phyloP scores from a whole-genome alignment of 2,113 vertebrate genomes.

The Grammomys dolichurus region DNA sequence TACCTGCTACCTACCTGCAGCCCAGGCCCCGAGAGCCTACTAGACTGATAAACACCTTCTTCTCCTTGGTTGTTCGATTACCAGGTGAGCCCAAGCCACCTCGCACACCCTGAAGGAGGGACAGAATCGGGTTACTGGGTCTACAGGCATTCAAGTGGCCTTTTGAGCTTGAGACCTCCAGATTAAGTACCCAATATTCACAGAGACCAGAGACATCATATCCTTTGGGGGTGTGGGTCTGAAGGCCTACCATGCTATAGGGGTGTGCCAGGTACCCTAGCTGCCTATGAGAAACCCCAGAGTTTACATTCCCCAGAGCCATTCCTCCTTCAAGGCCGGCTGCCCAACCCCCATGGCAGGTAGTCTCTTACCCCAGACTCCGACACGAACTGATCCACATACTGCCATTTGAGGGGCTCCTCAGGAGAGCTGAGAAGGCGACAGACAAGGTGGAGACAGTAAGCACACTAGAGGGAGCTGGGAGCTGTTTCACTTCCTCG shows the following conservation, averaged over 20 bases:
- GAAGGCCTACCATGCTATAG: background rate
- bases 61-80: conserved; percentile 94
- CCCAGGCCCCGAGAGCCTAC: conserved; percentile 98
- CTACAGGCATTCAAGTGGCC: background rate
- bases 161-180: background rate
- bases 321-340: background rate
- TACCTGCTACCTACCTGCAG: conserved; percentile 89
- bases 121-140: background rate
- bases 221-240: background rate
- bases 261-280: background rate
- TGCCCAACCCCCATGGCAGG: background rate
- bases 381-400: conserved; percentile 97
- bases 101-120: conserved; percentile 90
- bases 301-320: background rate
- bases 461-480: background rate
- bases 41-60: conserved; percentile 98
- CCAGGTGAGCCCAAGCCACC: conserved; percentile 92
- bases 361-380: conserved; percentile 91
- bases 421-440: conserved; percentile 90
- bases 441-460: background rate
- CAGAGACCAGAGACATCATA: accelerated
- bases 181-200: no score
- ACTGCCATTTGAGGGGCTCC: conserved; percentile 97
- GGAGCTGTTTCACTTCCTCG: background rate
- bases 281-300: background rate